A percentile compares a stretch with the other conserved stretches of the same genome.
These are phyloP conservation scores for Drosophila mauritiana DNA, from an alignment of 1,140 invertebrate species.

Conservation along the genomic window DNA sequence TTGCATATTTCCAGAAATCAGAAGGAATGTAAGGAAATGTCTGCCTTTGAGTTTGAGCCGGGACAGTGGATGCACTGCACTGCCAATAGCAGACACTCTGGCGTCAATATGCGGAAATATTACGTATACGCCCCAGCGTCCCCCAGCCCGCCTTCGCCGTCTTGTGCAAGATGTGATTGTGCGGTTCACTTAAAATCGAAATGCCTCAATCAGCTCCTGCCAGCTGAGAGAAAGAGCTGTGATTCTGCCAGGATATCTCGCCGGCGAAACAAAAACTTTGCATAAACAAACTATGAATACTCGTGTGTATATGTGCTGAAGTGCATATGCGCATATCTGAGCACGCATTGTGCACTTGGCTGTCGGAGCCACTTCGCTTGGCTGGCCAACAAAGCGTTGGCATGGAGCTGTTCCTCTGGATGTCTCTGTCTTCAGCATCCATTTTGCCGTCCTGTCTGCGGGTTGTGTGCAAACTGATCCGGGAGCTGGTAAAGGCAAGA, in stretches of 20 bases:
- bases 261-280: constrained; percentile 32
- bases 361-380: constrained; percentile 22
- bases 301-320: constrained; percentile 8
- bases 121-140: constrained; percentile 26
- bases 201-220: constrained; percentile 44
- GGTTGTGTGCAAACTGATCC: background rate
- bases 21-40: constrained; percentile 2
- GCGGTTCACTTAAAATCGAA: constrained; percentile 30
- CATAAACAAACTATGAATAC: constrained; percentile 46
- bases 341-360: constrained; percentile 25
- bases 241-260: background rate
- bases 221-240: background rate
- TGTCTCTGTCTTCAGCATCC: background rate
- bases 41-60: constrained; percentile 14
- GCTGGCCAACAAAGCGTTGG: constrained; percentile 32
- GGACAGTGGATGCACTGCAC: constrained; percentile 1
- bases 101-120: constrained; percentile 41
- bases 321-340: constrained; percentile 3
- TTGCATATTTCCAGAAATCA: constrained; percentile 4
- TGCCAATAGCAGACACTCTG: constrained; percentile 18
- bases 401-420: constrained; percentile 6
- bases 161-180: constrained; percentile 7
- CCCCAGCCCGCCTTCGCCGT: background rate
- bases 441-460: background rate
- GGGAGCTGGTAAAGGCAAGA: constrained; percentile 11